phyloP scores from a whole-genome alignment of 2,797 vertebrate species.

The Ptychadena robeensis region DNA sequence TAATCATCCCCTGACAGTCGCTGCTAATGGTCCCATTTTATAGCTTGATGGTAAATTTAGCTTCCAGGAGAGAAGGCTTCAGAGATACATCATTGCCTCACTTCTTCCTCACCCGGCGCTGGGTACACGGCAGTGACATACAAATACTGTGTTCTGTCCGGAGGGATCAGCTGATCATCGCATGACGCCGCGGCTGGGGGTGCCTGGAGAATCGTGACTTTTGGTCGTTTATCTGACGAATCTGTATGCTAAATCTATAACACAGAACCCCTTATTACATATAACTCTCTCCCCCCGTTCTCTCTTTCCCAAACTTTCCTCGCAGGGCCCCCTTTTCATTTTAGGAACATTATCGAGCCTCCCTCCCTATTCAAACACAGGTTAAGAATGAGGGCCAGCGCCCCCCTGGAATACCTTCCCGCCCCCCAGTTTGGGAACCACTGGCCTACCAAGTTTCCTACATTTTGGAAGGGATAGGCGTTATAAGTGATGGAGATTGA shows the following conservation, averaged over 20 bases:
- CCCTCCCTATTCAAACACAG: too few relatives aligned
- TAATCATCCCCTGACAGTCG: slow-evolving; percentile 70
- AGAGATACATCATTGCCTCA: slow-evolving; percentile 59
- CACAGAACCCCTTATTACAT: too few relatives aligned
- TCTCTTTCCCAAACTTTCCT: too few relatives aligned
- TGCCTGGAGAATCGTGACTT: not conserved
- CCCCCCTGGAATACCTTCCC: too few relatives aligned
- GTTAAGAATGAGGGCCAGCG: too few relatives aligned
- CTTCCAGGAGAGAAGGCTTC: slow-evolving; percentile 65
- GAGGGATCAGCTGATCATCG: not conserved
- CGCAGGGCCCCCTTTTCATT: too few relatives aligned
- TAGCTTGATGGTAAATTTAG: slow-evolving; percentile 66
- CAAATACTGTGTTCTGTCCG: not conserved
- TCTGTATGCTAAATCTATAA: not conserved
- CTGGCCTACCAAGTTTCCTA: not conserved
- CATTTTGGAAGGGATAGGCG: not conserved
- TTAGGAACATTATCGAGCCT: too few relatives aligned
- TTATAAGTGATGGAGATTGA: not conserved
- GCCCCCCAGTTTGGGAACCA: too few relatives aligned
- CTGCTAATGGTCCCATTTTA: slow-evolving; percentile 66
- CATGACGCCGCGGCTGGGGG: not conserved
- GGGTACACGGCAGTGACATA: slow-evolving; percentile 42
- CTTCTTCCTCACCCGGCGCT: slow-evolving; percentile 14
- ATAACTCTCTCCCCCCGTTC: too few relatives aligned
- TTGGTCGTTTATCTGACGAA: not conserved